Conservation (phyloP, 2,888 invertebrate genomes). For the Hartigia nigra region DNA sequence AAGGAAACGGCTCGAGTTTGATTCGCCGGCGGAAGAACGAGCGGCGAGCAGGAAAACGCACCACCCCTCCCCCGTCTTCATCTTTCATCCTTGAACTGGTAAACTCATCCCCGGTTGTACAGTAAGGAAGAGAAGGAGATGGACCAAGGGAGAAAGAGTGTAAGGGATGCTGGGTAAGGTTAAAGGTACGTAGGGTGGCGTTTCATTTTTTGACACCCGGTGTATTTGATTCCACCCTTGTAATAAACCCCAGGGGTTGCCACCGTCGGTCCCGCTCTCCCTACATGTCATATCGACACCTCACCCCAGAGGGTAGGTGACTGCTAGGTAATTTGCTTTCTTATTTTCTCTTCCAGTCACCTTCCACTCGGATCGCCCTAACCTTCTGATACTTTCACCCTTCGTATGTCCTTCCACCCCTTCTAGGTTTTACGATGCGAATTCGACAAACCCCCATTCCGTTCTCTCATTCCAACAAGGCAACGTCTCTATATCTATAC, state of each 20-base stretch:
- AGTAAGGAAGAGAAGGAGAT: background rate
- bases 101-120: background rate
- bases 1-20: background rate
- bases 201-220: constrained; percentile 66
- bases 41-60: background rate
- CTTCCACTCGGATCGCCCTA: constrained; percentile 26
- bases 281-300: constrained; percentile 66
- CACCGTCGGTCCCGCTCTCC: constrained; percentile 40
- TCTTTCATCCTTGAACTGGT: background rate
- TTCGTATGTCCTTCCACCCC: constrained; percentile 26
- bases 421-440: constrained; percentile 5
- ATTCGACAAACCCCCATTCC: background rate
- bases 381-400: constrained; percentile 21
- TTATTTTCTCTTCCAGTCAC: constrained; percentile 38
- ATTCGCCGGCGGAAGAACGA: background rate
- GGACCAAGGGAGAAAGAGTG: background rate
- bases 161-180: background rate
- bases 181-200: constrained; percentile 40
- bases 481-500: background rate
- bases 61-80: background rate
- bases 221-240: constrained; percentile 66
- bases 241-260: constrained; percentile 63
- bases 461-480: background rate
- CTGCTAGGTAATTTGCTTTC: constrained; percentile 63
- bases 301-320: constrained; percentile 53